phyloP scores from a whole-genome alignment of 2,113 vertebrate species.

The Lycaon pictus region DNA sequence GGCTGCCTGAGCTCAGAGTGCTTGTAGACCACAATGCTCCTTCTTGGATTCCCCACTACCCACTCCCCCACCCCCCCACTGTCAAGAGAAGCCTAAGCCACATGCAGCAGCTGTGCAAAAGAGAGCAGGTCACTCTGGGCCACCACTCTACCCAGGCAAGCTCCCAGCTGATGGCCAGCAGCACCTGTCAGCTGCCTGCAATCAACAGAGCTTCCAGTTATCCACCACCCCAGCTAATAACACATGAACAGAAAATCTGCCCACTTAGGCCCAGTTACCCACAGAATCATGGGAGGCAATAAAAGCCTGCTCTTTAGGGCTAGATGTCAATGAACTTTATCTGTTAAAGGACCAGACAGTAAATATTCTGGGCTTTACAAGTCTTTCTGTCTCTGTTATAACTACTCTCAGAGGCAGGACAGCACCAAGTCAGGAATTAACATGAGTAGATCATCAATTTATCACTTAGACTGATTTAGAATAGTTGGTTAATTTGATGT shows the following conservation, averaged over 20 bases:
- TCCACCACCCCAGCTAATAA: neutral
- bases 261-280: neutral
- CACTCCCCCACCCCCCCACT: too few species aligned
- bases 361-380: neutral
- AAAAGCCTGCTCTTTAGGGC: neutral
- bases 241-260: neutral
- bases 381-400: neutral
- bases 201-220: neutral
- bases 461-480: neutral
- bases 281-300: neutral
- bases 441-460: neutral
- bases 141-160: neutral
- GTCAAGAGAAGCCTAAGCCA: neutral
- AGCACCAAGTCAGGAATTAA: neutral
- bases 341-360: neutral
- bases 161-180: neutral
- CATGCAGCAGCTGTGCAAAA: rapidly evolving
- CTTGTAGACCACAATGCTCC: neutral
- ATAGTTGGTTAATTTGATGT: neutral
- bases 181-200: neutral
- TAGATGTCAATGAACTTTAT: neutral
- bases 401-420: neutral
- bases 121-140: neutral
- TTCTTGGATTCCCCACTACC: neutral
- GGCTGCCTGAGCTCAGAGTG: neutral